A percentile compares a stretch with the other conserved stretches of the same genome.
phyloP scores from a whole-genome alignment of 2,888 invertebrate species.

The Malachius bipustulatus region DNA sequence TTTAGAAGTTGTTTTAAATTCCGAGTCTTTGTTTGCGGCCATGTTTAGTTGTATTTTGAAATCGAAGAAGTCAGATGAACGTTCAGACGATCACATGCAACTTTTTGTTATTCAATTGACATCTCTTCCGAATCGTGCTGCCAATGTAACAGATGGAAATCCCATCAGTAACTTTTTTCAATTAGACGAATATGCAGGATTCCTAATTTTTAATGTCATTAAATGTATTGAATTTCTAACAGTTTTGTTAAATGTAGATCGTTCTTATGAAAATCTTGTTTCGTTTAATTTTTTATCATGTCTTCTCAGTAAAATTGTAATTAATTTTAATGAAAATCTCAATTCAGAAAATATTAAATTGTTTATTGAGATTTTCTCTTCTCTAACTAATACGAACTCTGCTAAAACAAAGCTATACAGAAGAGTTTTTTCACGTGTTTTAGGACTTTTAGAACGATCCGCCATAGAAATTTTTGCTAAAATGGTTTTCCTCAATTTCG shows the following conservation, averaged over 20 bases:
- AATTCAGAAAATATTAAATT: constrained; percentile 38
- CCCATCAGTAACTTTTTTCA: constrained; percentile 47
- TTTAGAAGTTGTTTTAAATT: constrained; percentile 41
- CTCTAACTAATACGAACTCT: constrained; percentile 38
- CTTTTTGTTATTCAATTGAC: constrained; percentile 48
- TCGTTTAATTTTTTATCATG: constrained; percentile 20
- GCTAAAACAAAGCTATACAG: constrained; percentile 34
- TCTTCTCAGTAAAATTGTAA: constrained; percentile 49
- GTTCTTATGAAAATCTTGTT: constrained; percentile 28
- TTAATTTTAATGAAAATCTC: constrained; percentile 42
- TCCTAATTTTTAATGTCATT: constrained; percentile 48
- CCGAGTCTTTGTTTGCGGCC: constrained; percentile 45
- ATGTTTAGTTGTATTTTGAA: constrained; percentile 24
- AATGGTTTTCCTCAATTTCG: constrained; percentile 42
- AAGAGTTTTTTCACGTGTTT: constrained; percentile 40
- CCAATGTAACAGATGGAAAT: constrained; percentile 51
- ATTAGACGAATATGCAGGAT: constrained; percentile 44
- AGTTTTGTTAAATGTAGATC: constrained; percentile 30
- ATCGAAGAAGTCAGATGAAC: constrained; percentile 20
- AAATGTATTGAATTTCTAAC: constrained; percentile 50
- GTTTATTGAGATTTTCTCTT: constrained; percentile 44
- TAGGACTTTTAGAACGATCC: constrained; percentile 44
- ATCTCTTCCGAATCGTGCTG: constrained; percentile 57
- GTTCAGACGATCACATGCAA: constrained; percentile 23
- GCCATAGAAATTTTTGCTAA: constrained; percentile 48